These are phyloP conservation scores for Mus musculus DNA, from an alignment of 2,113 vertebrate species.

Conservation along the genomic window GRCm39 chr1:83534001-83534500, in stretches of 20 bases:
- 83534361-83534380: background rate
- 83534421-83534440: background rate
- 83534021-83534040: background rate
- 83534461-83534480: background rate
- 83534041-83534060: background rate
- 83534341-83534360: background rate
- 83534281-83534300: background rate
- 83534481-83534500: background rate
- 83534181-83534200: background rate
- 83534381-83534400: too few species aligned
- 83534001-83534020: background rate
- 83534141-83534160: background rate
- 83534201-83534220: background rate
- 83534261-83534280: background rate
- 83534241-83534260: background rate
- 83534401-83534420: too few species aligned
- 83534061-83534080: background rate
- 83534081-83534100: background rate
- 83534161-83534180: background rate
- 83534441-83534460: too few species aligned
- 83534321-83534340: background rate
- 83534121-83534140: too few species aligned
- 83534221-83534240: background rate
- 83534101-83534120: background rate
- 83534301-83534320: background rate